These are phyloP conservation scores for Pandemis heparana DNA, from an alignment of 2,888 invertebrate species.

Conservation along the genomic window DNA sequence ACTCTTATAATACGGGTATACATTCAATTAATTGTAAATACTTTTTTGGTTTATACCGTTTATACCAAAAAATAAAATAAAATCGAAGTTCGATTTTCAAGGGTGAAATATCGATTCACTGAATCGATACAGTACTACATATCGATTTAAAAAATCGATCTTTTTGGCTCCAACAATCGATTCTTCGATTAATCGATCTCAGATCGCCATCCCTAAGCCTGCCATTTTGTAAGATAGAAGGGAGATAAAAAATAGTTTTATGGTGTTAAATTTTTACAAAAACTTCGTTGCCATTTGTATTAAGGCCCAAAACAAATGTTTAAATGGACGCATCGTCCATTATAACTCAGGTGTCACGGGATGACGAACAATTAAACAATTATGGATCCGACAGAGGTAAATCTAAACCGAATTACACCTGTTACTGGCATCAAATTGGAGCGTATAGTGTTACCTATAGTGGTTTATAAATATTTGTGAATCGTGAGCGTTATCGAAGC, in stretches of 20 bases:
- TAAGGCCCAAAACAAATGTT: constrained; percentile 85
- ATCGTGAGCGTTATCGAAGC: constrained; percentile 62
- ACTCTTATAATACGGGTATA: no score
- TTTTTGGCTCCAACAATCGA: no score
- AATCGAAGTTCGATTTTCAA: no score
- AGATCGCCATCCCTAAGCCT: no score
- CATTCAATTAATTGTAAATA: no score
- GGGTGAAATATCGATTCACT: no score
- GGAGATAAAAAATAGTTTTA: constrained; percentile 86
- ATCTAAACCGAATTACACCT: constrained; percentile 83
- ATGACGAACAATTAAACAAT: constrained; percentile 98
- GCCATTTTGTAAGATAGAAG: constrained; percentile 86
- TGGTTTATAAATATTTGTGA: constrained; percentile 72
- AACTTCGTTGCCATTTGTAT: constrained; percentile 82
- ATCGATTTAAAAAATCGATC: no score
- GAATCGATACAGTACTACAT: no score
- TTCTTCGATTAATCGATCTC: no score
- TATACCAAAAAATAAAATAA: no score
- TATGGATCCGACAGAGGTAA: constrained; percentile 97
- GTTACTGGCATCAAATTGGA: constrained; percentile 83
- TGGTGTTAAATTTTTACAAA: constrained; percentile 83
- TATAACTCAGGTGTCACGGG: constrained; percentile 99
- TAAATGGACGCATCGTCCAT: constrained; percentile 99
- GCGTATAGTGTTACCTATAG: constrained; percentile 81
- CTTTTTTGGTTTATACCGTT: no score